phyloP scores from a whole-genome alignment of 2,888 invertebrate genomes.

The Parnassius glacialis region DNA sequence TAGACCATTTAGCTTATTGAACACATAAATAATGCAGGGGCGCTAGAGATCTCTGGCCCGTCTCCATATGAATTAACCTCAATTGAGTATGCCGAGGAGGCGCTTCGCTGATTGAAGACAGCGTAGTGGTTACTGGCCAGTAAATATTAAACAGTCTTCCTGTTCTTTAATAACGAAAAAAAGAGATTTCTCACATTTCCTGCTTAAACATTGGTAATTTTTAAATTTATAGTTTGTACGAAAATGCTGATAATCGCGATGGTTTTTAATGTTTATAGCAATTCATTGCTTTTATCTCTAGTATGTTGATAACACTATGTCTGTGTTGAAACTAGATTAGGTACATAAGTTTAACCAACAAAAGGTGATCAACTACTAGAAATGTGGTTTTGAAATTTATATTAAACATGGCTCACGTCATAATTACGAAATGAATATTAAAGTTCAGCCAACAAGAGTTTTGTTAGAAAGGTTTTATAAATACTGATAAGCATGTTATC shows the following conservation, averaged over 20 bases:
- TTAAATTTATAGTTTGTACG: background rate
- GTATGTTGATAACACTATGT: conserved; percentile 28
- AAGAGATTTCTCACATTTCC: conserved; percentile 26
- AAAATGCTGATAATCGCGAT: conserved; percentile 28
- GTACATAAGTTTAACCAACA: background rate
- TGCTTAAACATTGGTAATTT: conserved; percentile 1
- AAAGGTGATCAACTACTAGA: conserved; percentile 6
- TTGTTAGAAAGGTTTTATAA: conserved; percentile 8
- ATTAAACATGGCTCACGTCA: background rate
- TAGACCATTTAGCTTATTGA: conserved; percentile 71
- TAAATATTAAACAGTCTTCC: conserved; percentile 51
- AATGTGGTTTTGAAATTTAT: conserved; percentile 1
- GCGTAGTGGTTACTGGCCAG: conserved; percentile 55
- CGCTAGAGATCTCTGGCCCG: conserved; percentile 73
- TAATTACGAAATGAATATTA: background rate
- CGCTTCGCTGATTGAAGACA: conserved; percentile 77
- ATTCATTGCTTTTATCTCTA: conserved; percentile 36
- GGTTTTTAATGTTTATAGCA: conserved; percentile 36
- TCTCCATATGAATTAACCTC: conserved; percentile 78
- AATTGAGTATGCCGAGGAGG: conserved; percentile 76
- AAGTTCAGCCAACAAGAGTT: background rate
- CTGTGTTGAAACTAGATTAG: conserved; percentile 10
- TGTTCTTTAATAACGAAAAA: conserved; percentile 49
- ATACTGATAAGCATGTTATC: conserved; percentile 39
- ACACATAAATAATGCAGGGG: conserved; percentile 74